phyloP scores from a whole-genome alignment of 2,888 invertebrate species.

The Nephrotoma appendiculata region DNA sequence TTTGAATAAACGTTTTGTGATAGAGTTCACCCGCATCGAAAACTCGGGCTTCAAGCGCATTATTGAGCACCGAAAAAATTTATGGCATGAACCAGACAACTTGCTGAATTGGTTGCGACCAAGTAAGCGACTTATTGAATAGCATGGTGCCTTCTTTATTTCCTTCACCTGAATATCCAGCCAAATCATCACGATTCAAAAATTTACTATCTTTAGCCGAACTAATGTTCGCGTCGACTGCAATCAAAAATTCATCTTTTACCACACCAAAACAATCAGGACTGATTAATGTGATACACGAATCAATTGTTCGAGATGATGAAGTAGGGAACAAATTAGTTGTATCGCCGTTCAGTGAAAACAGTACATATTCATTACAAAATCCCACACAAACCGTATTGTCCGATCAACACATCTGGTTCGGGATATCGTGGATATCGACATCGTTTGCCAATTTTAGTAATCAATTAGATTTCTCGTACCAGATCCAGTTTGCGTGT shows the following conservation, averaged over 20 bases:
- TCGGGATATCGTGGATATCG: conserved; percentile 64
- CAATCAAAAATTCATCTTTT: conserved; percentile 73
- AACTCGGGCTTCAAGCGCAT: conserved; percentile 73
- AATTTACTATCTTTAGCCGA: conserved; percentile 52
- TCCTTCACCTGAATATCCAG: not conserved
- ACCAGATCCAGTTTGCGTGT: conserved; percentile 46
- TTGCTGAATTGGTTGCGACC: conserved; percentile 25
- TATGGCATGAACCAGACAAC: conserved; percentile 81
- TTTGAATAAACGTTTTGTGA: conserved; percentile 50
- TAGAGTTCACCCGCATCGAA: too few relatives aligned
- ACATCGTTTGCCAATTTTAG: conserved; percentile 58
- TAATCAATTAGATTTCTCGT: conserved; percentile 61
- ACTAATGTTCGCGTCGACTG: conserved; percentile 59
- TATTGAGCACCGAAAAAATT: conserved; percentile 70
- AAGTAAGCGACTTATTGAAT: conserved; percentile 16
- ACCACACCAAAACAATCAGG: conserved; percentile 66
- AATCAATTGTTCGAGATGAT: conserved; percentile 62
- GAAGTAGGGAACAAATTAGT: conserved; percentile 78
- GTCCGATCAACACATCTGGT: conserved; percentile 66
- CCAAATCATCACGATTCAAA: conserved; percentile 51
- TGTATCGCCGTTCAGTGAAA: conserved; percentile 42
- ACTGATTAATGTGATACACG: conserved; percentile 63
- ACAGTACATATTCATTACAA: conserved; percentile 64
- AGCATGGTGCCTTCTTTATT: conserved; percentile 15
- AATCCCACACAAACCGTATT: conserved; percentile 76